Conservation (phyloP, 2,797 vertebrate species). For the Hybognathus amarus region DNA sequence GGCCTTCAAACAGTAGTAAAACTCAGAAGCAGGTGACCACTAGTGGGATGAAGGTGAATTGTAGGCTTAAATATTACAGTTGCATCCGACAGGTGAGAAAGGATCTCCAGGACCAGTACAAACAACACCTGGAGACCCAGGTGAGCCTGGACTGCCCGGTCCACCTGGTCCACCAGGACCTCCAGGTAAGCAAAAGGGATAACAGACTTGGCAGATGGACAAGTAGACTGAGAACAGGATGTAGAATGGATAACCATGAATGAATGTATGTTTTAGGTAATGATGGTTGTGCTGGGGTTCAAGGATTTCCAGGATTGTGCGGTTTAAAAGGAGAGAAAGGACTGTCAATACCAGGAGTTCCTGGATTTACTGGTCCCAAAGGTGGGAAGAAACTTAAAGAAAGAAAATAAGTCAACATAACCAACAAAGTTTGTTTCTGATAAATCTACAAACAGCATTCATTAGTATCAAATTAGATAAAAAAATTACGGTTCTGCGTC, state of each 20-base stretch:
- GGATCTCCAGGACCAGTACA: constrained; percentile 46
- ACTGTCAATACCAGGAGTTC: constrained; percentile 63
- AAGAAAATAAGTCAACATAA: not conserved
- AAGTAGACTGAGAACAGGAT: not conserved
- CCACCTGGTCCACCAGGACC: constrained; percentile 45
- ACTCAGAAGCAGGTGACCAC: not conserved
- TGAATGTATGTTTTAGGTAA: constrained; percentile 5
- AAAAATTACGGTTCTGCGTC: not conserved
- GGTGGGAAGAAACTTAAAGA: not conserved
- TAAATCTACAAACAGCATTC: not conserved
- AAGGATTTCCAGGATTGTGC: constrained; percentile 65
- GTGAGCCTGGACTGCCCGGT: constrained; percentile 49
- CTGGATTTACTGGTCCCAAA: constrained; percentile 73
- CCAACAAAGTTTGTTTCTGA: not conserved
- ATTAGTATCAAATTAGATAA: not conserved
- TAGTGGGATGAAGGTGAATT: not conserved
- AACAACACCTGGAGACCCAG: constrained; percentile 52
- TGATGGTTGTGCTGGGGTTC: constrained; percentile 64
- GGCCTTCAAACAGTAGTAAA: not conserved
- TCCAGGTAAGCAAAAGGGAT: constrained; percentile 46
- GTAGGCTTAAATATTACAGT: not conserved
- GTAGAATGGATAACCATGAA: not conserved
- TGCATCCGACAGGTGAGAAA: constrained; percentile 52
- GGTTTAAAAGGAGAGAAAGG: constrained; percentile 72
- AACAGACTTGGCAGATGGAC: not conserved